Base-by-base conservation (phyloP, 2,888 invertebrate species). In the Allacma fusca region DNA sequence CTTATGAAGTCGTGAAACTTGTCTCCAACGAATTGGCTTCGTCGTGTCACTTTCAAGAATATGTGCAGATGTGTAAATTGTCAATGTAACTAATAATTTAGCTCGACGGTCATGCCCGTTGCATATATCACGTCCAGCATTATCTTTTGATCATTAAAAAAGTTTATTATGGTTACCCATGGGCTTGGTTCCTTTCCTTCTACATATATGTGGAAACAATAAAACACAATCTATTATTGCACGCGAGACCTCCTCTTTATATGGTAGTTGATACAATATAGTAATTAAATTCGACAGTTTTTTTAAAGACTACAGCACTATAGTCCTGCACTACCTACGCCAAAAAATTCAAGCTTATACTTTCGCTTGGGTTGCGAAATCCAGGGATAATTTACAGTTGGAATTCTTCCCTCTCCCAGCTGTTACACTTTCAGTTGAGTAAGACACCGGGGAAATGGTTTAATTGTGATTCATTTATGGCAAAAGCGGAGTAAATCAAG, bases 141-240 rank as follows among this genome's bases (percentile, higher is more conserved):
- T 50, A 50, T 13, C n/a, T 50, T 50, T 50, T 9, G 19, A 19
- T 50, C 50, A 50, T 50, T 50, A 50, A 50, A 50, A 50, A 50
- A 50, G 16, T 50, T 50, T 50, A 50, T 50, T 50, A 50, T 50
- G 50, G 50, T 16, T 12, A 50, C n/a, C 16, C 1, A 9, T 50
- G 50, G 50, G 50, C n/a, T 50, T 50, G 50, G n/a, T n/a, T 50
- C 50, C n/a, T 50, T 50, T 50, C 50, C 5, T n/a, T 50, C 4
- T 5, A 50, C 50, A 40, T 40, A 50, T n/a, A 50, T n/a, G n/a
- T n/a, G 50, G 50, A 50, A 50, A 50, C n/a, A 50, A n/a, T 50
- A 50, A 50, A 50, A 16, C 50, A 50, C 50, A n/a, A n/a, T 50
- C 34, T 50, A 50, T 50, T 19, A 50, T 50, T 50, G 19, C 50